These are phyloP conservation scores for Drosophila ambigua DNA, from an alignment of 1,140 invertebrate genomes.

Conservation along the genomic window DNA sequence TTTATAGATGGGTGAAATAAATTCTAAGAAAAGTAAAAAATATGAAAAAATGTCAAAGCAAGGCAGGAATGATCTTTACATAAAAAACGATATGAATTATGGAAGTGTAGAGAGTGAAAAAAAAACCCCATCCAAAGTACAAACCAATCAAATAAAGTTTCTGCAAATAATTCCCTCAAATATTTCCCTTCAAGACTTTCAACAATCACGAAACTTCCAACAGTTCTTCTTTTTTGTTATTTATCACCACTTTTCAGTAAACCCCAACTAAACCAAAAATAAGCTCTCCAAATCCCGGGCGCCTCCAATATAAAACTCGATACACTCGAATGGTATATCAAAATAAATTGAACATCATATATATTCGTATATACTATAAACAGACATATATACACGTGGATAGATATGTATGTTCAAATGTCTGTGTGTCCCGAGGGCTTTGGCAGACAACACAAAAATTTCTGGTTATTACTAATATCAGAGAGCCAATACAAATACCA, in stretches of 20 bases:
- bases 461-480: conserved; percentile 77
- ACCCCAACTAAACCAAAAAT: conserved; percentile 30
- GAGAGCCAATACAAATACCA: conserved; percentile 68
- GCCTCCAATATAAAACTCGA: conserved; percentile 52
- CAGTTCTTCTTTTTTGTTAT: conserved; percentile 28
- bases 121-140: too few species aligned
- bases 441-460: conserved; percentile 51
- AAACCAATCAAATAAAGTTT: not conserved
- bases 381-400: conserved; percentile 1
- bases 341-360: conserved; percentile 34
- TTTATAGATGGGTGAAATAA: not conserved
- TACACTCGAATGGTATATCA: conserved; percentile 47
- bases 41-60: too few species aligned
- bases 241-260: conserved; percentile 32
- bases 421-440: conserved; percentile 48
- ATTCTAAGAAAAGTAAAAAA: not conserved
- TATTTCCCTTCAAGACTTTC: not conserved
- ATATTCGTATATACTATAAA: conserved; percentile 18
- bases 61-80: too few species aligned
- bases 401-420: conserved; percentile 9
- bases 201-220: not conserved
- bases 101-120: too few species aligned
- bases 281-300: conserved; percentile 53
- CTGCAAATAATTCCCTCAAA: not conserved
- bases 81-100: too few species aligned